Evolutionary conservation across 2,113 vertebrate genomes (phyloP), one percentile per base, ranked within the genome.

Genomic region (Phrynocephalus versicolor): DNA sequence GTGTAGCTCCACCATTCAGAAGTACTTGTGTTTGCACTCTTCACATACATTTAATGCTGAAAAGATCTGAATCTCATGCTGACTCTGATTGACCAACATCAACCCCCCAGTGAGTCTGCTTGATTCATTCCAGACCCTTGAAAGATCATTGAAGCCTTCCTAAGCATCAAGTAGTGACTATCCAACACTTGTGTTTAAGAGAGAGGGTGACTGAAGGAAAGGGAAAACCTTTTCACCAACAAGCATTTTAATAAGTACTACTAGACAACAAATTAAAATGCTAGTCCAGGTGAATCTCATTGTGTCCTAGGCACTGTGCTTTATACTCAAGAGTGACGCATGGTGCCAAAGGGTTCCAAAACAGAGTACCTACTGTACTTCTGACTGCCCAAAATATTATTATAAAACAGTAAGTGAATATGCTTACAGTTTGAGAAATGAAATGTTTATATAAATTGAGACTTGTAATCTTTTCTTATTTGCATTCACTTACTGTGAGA

Each of bases 401-500:
- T 30, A 35, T 79, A 86, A 73, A 89, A 93, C 90, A 90, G 86
- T 83, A 87, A n/a, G 27, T 72, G 60, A 58, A 86, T 62, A 88
- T 19, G 89, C 35, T 89, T 85, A 92, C 39, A 58, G 30, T 85
- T 88, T 81, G 64, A 84, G 83, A 57, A 93, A 87, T 0, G 2
- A 84, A 30, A 55, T 93, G 83, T 83, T 91, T 86, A 41, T 37
- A 14, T 79, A 71, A 81, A n/a, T n/a, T 83, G 84, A 89, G 27
- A 87, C 72, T 91, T 78, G 72, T 84, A 78, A 91, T 94, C 23
- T 90, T 77, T 89, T 90, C 89, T 82, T 93, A 89, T 93, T 88
- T 87, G 86, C 35, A 82, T 91, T 84, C 85, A 95, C 98, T 98
- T 97, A 99, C 99, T 96, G 99, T 99, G 97, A 99, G 98, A 96